Conservation (phyloP, 2,113 vertebrate species). For the Ceyx melanurus region DNA sequence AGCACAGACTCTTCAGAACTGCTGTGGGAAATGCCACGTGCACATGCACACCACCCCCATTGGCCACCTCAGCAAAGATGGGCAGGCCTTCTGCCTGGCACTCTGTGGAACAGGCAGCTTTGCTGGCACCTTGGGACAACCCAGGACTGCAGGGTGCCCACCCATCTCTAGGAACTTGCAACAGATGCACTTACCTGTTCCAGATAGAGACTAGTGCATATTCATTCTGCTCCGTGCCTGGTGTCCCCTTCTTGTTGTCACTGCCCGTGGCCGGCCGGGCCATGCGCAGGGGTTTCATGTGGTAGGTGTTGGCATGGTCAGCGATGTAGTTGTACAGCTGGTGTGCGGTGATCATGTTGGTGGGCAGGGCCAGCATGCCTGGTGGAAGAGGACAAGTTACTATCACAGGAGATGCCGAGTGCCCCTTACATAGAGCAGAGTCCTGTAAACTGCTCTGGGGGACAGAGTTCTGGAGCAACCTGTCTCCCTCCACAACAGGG, state of each 20-base stretch:
- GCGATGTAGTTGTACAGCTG: constrained; percentile 98
- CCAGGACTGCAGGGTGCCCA: not conserved
- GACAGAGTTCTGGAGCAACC: not conserved
- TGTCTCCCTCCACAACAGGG: not conserved
- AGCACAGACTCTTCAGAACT: not conserved
- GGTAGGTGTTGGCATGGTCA: constrained; percentile 92
- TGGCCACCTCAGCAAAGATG: not conserved
- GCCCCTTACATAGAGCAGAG: not conserved
- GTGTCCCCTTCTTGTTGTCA: constrained; percentile 81
- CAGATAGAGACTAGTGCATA: constrained; percentile 94
- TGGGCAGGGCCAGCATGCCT: constrained; percentile 90
- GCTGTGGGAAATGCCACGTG: not conserved
- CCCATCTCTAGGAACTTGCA: not conserved
- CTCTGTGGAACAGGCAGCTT: not conserved
- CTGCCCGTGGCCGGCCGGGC: constrained; percentile 74
- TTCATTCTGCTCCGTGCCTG: constrained; percentile 85
- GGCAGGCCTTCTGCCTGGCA: not conserved
- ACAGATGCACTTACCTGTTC: constrained; percentile 84
- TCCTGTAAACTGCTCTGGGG: not conserved
- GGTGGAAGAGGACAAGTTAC: not conserved
- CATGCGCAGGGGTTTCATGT: constrained; percentile 97
- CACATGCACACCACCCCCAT: not conserved
- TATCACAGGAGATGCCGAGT: not conserved
- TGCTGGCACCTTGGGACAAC: not conserved
- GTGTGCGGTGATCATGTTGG: constrained; percentile 93